Evolutionary conservation across 2,113 vertebrate species (phyloP), one percentile per base, ranked within the genome.

Genomic region (Grantiella picta): DNA sequence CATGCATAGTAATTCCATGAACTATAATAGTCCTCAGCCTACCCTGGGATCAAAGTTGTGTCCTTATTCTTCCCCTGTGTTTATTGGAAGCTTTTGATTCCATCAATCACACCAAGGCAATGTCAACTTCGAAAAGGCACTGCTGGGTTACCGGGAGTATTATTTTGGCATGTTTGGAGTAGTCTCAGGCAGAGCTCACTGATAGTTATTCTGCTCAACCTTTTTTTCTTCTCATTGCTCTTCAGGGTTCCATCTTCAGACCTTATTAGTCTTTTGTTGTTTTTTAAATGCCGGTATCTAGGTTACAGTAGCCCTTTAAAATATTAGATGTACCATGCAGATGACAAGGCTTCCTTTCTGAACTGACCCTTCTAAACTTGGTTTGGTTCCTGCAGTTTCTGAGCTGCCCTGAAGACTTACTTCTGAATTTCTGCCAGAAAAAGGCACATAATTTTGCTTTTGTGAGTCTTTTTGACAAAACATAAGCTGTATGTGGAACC

Each of bases 61-160:
- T 87, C 52, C n/a, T 68, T 89, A 72, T 86, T 59, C 63, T 89
- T 69, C 31, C 53, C 40, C 63, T 82, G 76, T 92, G 78, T 95
- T 95, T 95, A 80, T 84, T 97, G 95, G 88, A 87, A 96, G 73
- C 65, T 96, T 96, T 94, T 93, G 86, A 89, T 91, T 93, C 92
- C 45, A 50, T 91, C 70, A 57, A 27, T 96, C 64, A 47, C 38
- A 77, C 75, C 12, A 42, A 91, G 79, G 59, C 68, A 81, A 86
- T 31, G 24, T 91, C 82, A 97, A n/a, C 86, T 94, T 90, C 45
- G 61, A 97, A 94, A 92, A 87, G 52, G 60, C 81, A 92, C 79
- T 95, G 54, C 96, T 92, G 97, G 53, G 87, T 93, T 96, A 90
- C 73, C 82, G 56, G 19, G 19, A 94, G 71, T 81, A 85, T 84